Evolutionary conservation across 2,797 vertebrate genomes (phyloP).

Genomic region (Perodicticus potto): DNA sequence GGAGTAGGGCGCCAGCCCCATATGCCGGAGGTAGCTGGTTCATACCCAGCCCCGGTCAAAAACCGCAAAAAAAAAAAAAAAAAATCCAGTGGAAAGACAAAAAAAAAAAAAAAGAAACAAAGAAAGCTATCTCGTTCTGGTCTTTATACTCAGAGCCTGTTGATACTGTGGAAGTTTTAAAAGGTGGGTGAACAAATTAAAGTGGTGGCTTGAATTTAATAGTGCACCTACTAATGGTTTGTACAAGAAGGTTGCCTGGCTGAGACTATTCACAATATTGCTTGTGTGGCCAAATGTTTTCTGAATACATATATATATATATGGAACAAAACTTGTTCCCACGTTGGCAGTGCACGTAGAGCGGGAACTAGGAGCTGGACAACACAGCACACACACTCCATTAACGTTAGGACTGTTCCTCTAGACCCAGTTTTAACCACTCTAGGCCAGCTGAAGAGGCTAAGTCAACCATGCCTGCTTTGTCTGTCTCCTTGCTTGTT

Average conservation of each 20-base stretch:
- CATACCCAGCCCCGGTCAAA: too few species aligned
- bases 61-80: too few species aligned
- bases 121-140: neutral
- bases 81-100: too few species aligned
- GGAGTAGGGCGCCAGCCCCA: too few species aligned
- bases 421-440: neutral
- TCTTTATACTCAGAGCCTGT: neutral
- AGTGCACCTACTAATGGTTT: neutral
- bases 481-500: neutral
- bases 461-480: neutral
- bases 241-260: neutral
- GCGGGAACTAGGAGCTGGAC: neutral
- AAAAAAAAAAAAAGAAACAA: too few species aligned
- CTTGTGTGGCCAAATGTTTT: neutral
- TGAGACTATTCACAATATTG: neutral
- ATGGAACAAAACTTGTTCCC: neutral
- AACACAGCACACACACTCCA: neutral
- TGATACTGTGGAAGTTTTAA: neutral
- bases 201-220: neutral
- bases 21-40: too few species aligned
- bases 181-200: neutral
- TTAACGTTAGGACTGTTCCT: neutral
- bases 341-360: neutral
- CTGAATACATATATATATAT: neutral
- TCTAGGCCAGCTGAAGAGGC: neutral